A percentile compares a stretch with the other conserved stretches of the same genome.
phyloP scores from a whole-genome alignment of 1,140 invertebrate genomes.

The Drosophila nasuta region DNA sequence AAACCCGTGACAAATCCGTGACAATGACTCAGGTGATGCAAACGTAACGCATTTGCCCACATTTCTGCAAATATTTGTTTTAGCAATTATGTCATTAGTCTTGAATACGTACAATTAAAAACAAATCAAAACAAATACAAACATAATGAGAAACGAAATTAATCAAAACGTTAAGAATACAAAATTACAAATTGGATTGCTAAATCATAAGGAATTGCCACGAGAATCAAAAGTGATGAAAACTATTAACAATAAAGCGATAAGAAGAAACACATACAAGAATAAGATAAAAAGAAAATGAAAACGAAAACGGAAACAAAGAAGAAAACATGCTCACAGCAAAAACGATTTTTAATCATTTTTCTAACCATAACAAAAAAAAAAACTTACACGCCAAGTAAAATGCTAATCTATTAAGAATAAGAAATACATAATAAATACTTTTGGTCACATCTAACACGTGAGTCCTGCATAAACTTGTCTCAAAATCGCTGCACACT shows the following conservation, averaged over 20 bases:
- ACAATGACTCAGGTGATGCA: slow-evolving; percentile 75
- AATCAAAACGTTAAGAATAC: slow-evolving; percentile 17
- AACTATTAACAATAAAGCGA: slow-evolving; percentile 53
- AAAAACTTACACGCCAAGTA: slow-evolving; percentile 43
- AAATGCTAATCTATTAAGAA: slow-evolving; percentile 51
- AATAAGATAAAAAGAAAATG: slow-evolving; percentile 41
- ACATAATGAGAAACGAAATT: slow-evolving; percentile 32
- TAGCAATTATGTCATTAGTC: slow-evolving; percentile 77
- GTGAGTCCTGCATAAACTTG: slow-evolving; percentile 77
- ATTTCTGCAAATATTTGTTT: slow-evolving; percentile 77
- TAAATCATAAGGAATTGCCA: slow-evolving; percentile 63
- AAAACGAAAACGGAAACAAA: not conserved
- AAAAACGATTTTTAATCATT: slow-evolving; percentile 65
- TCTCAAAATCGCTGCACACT: slow-evolving; percentile 72
- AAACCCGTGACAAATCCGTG: not conserved
- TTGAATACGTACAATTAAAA: slow-evolving; percentile 72
- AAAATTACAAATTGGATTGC: slow-evolving; percentile 65
- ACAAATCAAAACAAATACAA: slow-evolving; percentile 18
- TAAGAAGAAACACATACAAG: slow-evolving; percentile 41
- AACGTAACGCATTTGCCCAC: slow-evolving; percentile 73
- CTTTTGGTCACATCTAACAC: slow-evolving; percentile 77
- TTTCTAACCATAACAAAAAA: slow-evolving; percentile 47
- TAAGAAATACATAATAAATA: slow-evolving; percentile 57
- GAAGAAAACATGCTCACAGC: slow-evolving; percentile 54
- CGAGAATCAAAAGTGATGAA: slow-evolving; percentile 70